Conservation (phyloP, 2,888 invertebrate species). For the Rhogogaster chlorosoma region DNA sequence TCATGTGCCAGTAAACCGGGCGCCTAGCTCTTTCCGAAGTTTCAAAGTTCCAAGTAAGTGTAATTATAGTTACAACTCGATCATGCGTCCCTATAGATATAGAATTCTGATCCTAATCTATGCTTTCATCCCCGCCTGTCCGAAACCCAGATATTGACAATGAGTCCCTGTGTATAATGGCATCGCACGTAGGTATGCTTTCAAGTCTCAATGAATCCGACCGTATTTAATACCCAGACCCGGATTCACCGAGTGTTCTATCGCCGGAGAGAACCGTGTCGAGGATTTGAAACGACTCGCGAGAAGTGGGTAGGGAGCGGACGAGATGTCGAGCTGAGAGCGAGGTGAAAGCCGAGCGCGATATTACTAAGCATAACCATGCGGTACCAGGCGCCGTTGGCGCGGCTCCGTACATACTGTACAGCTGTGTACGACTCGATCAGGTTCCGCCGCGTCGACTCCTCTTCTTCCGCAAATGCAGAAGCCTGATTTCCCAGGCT, state of each 20-base stretch:
- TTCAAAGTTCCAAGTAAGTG: too few species aligned
- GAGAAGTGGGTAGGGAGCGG: background rate
- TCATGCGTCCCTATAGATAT: background rate
- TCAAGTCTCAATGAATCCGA: background rate
- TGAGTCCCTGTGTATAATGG: too few species aligned
- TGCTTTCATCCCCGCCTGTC: background rate
- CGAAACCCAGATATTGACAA: background rate
- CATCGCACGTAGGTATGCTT: background rate
- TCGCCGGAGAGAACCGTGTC: background rate
- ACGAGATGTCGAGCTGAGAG: background rate
- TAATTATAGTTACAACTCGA: too few species aligned
- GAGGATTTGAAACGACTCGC: constrained; percentile 17
- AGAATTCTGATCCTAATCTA: background rate
- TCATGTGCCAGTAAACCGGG: background rate
- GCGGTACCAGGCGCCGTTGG: constrained; percentile 45
- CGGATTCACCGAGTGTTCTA: constrained; percentile 5
- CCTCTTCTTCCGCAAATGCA: background rate
- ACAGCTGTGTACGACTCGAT: background rate
- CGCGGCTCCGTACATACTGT: background rate
- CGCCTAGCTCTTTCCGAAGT: background rate
- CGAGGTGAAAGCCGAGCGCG: constrained; percentile 36
- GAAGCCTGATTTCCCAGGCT: background rate
- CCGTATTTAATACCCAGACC: background rate
- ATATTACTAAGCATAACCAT: constrained; percentile 30
- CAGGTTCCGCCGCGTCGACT: background rate